Base-by-base conservation (phyloP, 1,140 invertebrate genomes). In the Armadillidium nasatum region DNA sequence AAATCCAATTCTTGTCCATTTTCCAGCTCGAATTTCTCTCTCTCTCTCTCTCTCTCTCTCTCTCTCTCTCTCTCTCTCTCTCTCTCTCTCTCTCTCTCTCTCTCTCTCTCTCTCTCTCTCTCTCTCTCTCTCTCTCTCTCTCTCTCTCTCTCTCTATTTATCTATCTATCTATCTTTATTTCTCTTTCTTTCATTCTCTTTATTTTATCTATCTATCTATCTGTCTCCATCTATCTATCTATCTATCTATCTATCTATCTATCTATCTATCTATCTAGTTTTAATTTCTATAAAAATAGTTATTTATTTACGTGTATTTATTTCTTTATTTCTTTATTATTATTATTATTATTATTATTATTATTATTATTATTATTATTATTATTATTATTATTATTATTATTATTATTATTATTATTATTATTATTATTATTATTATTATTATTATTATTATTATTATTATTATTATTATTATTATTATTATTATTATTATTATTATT, bases 401-500 rank as follows among this genome's bases (percentile, higher is more conserved):
- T 19, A 46, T 72, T 10, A 13, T 9, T 72, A 4, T 46, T 72
- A 44, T 72, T 72, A 13, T 72, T 72, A 15, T 44, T 72, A 13
- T 72, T 72, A 44, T 72, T 44, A 72, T 72, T 44, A 44, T 44
- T 44, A 44, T 44, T 72, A 70, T 70, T 70, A 70, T 70, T 70
- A 70, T 70, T 70, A 70, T 70, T 70, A 70, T 70, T 70, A 70
- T 70, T 70, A 70, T 67, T 23, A 21, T 23, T 67, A 19, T 67
- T 23, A 21, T 23, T 67, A 19, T 33, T 45, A 13, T 45, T 72
- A 33, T 33, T 33, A 33, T 33, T 33, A 33, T 33, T 33, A 33
- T 33, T 33, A 33, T 33, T 33, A 33, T 33, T 33, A 33, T 33
- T 33, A 33, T 33, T 33, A 33, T 33, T 33, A 33, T 33, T 33